Percentiles rank a stretch among this genome's conserved stretches.
phyloP scores from a whole-genome alignment of 2,888 invertebrate genomes.

The Tachystola acroxantha region DNA sequence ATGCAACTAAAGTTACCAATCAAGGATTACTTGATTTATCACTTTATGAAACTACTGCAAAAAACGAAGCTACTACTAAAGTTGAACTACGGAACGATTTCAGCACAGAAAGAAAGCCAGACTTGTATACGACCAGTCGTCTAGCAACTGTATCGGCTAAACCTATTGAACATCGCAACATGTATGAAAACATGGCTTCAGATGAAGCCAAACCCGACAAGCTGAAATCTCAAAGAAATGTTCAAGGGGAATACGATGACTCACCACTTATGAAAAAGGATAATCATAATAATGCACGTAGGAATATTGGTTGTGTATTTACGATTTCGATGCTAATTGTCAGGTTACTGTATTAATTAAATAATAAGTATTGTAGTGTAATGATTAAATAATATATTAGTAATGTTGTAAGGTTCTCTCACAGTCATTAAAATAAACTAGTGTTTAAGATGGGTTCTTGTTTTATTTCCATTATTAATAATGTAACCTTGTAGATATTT shows the following conservation, averaged over 20 bases:
- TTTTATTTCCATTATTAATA: constrained; percentile 13
- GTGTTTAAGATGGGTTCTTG: constrained; percentile 27
- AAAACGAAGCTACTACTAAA: constrained; percentile 14
- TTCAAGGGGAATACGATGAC: constrained; percentile 34
- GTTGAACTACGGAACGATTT: constrained; percentile 16
- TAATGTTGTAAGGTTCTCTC: constrained; percentile 43
- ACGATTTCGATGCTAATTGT: constrained; percentile 26
- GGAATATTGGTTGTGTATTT: constrained; percentile 26
- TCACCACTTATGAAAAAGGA: constrained; percentile 15
- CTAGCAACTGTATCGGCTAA: constrained; percentile 65
- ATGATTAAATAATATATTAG: constrained; percentile 11
- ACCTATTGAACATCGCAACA: constrained; percentile 32
- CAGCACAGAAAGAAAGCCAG: constrained; percentile 20
- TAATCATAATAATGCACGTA: constrained; percentile 33
- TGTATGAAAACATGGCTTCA: constrained; percentile 54
- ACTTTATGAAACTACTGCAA: constrained; percentile 15
- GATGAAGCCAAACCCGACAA: constrained; percentile 64
- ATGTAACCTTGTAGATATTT: too few relatives aligned
- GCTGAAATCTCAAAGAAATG: constrained; percentile 48
- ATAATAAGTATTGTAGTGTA: constrained; percentile 24
- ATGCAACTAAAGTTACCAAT: constrained; percentile 12
- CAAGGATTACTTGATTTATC: constrained; percentile 25
- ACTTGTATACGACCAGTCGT: constrained; percentile 49
- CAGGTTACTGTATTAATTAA: constrained; percentile 37
- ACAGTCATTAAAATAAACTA: constrained; percentile 68